Base-by-base conservation (phyloP, 2,888 invertebrate genomes). In the Rhogogaster chlorosoma region DNA sequence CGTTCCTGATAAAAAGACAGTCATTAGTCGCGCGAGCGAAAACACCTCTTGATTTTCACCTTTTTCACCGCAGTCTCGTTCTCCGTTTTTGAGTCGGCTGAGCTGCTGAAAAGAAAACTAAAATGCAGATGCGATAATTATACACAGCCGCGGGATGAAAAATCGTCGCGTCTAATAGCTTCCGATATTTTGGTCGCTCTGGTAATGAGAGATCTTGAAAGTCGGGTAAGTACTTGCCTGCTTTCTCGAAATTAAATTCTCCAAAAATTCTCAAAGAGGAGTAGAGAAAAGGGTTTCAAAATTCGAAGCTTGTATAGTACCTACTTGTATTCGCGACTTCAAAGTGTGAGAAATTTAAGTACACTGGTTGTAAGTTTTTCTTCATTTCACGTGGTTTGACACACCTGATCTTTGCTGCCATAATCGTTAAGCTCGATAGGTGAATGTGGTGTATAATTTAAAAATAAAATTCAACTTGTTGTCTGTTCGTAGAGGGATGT, bases 41-140 rank as follows among this genome's bases (percentile, higher is more conserved):
- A 77, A 77, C 53, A 77, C 49, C 53, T 73, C 77, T 77, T n/a
- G 77, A 36, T 29, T 77, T 77, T 32, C 26, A 77, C 77, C 53
- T 77, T 49, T 77, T 77, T 53, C 29, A 49, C 77, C 22, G n/a
- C 49, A 29, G 29, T 77, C 77, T 77, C 49, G 29, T 29, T 49
- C 53, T 18, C 18, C 77, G 53, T 77, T 45, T 15, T 77, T 49
- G 53, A 32, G 26, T 77, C n/a, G 49, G 53, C 77, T 12, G 36
- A 77, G 18, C 29, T 32, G 18, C 18, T 77, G 26, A 53, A 77
- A 45, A 49, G 49, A 29, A 53, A 77, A 53, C 53, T 29, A 53
- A 77, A 77, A 77, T 77, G 15, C 38, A 73, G 71, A 77, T 38
- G 77, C 49, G 12, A 77, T 77, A 77, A 77, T 77, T 77, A 29